A percentile compares a stretch with the other conserved stretches of the same genome.
Conservation (phyloP, 2,113 vertebrate species). For the Myrmophylax atrothorax region DNA sequence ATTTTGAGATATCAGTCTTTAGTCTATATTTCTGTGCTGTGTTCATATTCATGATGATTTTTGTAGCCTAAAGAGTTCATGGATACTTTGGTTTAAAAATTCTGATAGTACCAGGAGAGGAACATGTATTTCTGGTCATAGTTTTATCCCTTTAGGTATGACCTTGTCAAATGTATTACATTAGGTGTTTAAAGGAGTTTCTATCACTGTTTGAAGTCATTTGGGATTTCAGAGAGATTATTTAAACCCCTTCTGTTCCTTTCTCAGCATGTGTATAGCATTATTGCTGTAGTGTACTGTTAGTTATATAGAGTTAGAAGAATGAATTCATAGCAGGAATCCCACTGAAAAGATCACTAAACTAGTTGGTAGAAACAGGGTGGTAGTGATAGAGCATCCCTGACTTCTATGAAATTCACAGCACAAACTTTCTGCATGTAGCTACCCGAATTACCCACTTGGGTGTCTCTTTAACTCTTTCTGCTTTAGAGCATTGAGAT, state of each 20-base stretch:
- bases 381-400: neutral
- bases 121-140: neutral
- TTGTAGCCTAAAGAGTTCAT: neutral
- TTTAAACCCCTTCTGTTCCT: neutral
- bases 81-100: neutral
- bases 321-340: neutral
- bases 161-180: neutral
- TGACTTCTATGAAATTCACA: neutral
- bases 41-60: neutral
- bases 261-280: neutral
- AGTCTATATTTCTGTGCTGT: neutral
- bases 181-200: neutral
- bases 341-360: neutral
- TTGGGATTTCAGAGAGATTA: neutral
- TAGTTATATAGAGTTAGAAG: neutral
- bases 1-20: neutral
- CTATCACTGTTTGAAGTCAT: neutral
- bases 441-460: neutral
- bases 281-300: neutral
- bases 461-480: neutral
- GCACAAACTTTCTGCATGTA: neutral
- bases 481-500: neutral
- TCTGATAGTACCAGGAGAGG: neutral
- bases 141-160: neutral
- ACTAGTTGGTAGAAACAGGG: neutral